Conservation (phyloP, 2,797 vertebrate species). For the Gouania willdenowi region DNA sequence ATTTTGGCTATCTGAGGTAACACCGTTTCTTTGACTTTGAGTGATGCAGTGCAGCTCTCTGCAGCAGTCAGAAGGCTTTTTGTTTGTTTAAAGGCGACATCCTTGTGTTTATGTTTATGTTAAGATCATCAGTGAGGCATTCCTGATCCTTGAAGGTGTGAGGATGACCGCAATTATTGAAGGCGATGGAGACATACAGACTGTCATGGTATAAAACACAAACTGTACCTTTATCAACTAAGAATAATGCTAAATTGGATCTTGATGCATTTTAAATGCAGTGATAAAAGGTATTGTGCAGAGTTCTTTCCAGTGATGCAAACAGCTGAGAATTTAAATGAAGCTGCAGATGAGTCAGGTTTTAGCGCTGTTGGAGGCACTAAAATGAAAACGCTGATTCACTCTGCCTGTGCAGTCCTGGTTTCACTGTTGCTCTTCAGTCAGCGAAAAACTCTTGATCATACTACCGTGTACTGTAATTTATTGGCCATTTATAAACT, state of each 20-base stretch:
- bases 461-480: too few relatives aligned
- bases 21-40: constrained; percentile 11
- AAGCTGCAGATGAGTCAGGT: constrained; percentile 19
- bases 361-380: constrained; percentile 21
- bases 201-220: too few relatives aligned
- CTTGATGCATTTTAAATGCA: too few relatives aligned
- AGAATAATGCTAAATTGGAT: too few relatives aligned
- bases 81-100: too few relatives aligned
- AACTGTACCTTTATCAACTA: too few relatives aligned
- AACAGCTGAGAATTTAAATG: constrained; percentile 15
- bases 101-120: background rate
- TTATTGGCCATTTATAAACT: too few relatives aligned
- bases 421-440: too few relatives aligned
- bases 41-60: constrained; percentile 57
- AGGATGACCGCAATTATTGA: too few relatives aligned
- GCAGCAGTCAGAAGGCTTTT: constrained; percentile 16
- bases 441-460: too few relatives aligned
- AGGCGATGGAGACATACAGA: too few relatives aligned
- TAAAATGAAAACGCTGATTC: constrained; percentile 56
- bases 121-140: background rate
- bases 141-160: too few relatives aligned
- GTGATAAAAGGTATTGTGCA: constrained; percentile 21
- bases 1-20: background rate
- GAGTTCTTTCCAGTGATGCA: constrained; percentile 33
- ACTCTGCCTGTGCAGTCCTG: constrained; percentile 39